Evolutionary conservation across 2,797 vertebrate species (phyloP).

Genomic region (Gymnoscopelus microlampas): DNA sequence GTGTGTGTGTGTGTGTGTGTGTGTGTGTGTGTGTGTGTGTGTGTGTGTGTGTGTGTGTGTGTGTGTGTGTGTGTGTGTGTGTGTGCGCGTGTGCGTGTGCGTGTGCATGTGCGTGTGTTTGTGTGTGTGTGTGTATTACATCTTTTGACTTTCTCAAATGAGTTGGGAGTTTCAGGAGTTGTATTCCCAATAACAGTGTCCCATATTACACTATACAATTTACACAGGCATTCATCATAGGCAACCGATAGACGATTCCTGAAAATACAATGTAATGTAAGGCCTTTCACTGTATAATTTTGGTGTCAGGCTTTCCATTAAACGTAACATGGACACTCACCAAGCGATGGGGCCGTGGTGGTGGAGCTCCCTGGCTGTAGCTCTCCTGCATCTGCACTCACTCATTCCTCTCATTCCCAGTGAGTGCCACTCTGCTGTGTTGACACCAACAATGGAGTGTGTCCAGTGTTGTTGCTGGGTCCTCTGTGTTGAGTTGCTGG

Average conservation of each 20-base stretch:
- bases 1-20: not conserved
- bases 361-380: constrained; percentile 11
- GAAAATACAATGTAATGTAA: not conserved
- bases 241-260: no score
- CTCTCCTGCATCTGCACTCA: constrained; percentile 22
- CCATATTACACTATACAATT: constrained; percentile 28
- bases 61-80: no score
- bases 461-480: constrained; percentile 37
- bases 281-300: not conserved
- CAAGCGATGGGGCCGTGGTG: constrained; percentile 30
- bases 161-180: constrained; percentile 26
- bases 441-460: constrained; percentile 37
- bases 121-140: not conserved
- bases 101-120: no score
- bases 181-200: constrained; percentile 16
- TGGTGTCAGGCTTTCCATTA: constrained; percentile 19
- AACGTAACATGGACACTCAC: constrained; percentile 58
- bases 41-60: no score
- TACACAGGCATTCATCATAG: constrained; percentile 14
- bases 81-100: no score
- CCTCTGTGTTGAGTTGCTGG: constrained; percentile 35
- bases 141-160: constrained; percentile 26
- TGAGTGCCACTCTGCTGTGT: constrained; percentile 12
- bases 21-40: no score
- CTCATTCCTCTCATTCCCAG: constrained; percentile 33